A percentile compares a stretch with the other conserved stretches of the same genome.
Evolutionary conservation across 2,797 vertebrate genomes (phyloP).

Genomic region (Gadopsis marmoratus): DNA sequence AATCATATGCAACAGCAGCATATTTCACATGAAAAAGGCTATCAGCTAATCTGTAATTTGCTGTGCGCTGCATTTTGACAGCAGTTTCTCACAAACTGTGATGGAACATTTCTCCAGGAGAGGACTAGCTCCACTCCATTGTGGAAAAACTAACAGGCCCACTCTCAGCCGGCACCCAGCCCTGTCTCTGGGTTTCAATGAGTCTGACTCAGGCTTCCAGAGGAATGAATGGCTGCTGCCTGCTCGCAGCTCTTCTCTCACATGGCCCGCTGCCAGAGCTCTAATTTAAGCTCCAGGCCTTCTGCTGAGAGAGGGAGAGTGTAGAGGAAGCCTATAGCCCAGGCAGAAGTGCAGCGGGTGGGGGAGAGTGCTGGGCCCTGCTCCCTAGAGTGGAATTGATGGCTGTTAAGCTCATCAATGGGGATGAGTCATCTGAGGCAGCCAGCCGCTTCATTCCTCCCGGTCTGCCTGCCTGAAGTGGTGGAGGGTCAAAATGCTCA

Average conservation of each 20-base stretch:
- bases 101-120: conserved; percentile 44
- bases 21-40: conserved; percentile 3
- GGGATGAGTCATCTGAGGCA: conserved; percentile 82
- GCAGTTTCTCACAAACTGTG: conserved; percentile 39
- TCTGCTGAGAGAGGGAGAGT: conserved; percentile 72
- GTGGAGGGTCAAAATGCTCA: conserved; percentile 67
- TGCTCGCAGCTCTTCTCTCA: conserved; percentile 66
- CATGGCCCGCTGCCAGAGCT: conserved; percentile 79
- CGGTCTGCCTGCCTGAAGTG: conserved; percentile 66
- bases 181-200: conserved; percentile 60
- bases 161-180: conserved; percentile 43
- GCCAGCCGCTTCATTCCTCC: conserved; percentile 76
- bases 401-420: conserved; percentile 85
- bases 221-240: conserved; percentile 80
- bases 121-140: conserved; percentile 52
- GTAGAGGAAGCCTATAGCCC: conserved; percentile 74
- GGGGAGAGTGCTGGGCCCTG: conserved; percentile 59
- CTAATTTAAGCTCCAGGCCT: conserved; percentile 84
- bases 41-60: conserved; percentile 32
- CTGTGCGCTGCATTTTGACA: conserved; percentile 48
- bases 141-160: conserved; percentile 60
- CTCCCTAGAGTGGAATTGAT: conserved; percentile 80
- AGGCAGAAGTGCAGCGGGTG: conserved; percentile 65
- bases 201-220: conserved; percentile 76
- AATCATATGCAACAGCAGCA: conserved; percentile 13